Evolutionary conservation across 2,113 vertebrate species (phyloP), one percentile per base, ranked within the genome.

Genomic region (Rostratula benghalensis): DNA sequence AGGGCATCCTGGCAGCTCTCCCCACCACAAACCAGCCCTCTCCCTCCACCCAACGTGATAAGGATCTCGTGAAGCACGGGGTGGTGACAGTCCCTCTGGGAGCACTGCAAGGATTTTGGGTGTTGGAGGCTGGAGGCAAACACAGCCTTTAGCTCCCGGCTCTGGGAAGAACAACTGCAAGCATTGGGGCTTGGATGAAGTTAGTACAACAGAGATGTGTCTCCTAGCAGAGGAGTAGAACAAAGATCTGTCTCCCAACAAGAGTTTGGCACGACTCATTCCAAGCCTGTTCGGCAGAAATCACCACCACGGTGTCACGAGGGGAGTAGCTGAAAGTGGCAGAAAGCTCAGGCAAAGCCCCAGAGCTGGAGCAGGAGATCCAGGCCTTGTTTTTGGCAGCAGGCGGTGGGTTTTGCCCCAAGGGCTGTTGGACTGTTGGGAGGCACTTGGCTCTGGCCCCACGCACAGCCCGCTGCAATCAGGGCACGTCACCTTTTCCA

Each of bases 401-500:
- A 5, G 1, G 9, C 2, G 9, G 12, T 1, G 56, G 51, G 21
- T 30, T 83, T 59, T 56, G 59, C 76, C 87, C 45, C 23, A 2
- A 1, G 65, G 59, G 46, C 28, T 0, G 1, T 6, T 37, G 2
- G 59, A 50, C 28, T 0, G 1, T 6, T 37, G 2, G 2, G n/a
- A 54, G 46, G 24, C 21, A 19, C 14, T 1, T 3, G 24, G 39
- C 54, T 28, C 53, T 0, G 15, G 5, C 59, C 35, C 35, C 57
- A 16, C 1, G 7, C 6, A 5, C n/a, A 33, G 27, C 35, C 4
- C 27, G 15, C 25, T 0, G 5, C 50, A 33, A 27, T 10, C 65
- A 16, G 22, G 31, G 45, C 68, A 21, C 1, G 10, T 90, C 91
- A 99, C 99, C 98, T 99, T 99, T 76, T 99, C 99, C 97, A 99